Evolutionary conservation across 2,113 vertebrate species (phyloP), one percentile per base, ranked within the genome.

Genomic region (Manacus vitellinus): DNA sequence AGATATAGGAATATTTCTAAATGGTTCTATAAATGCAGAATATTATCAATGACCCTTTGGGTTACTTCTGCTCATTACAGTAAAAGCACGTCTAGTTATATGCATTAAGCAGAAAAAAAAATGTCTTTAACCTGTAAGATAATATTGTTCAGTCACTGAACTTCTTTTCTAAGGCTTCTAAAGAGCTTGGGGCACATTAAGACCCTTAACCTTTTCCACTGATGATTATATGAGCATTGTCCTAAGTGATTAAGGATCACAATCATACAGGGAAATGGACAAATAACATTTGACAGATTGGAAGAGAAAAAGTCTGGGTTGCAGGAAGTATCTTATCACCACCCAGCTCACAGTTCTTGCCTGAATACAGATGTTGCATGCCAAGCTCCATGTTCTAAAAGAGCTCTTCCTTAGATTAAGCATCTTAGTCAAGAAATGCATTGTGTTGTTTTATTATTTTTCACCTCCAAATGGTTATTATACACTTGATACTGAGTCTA

Each of bases 201-300:
- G 73, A 78, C 52, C 89, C 47, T 87, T 95, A 89, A 87, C 80
- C 56, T 92, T 78, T 79, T 47, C 56, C 27, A 74, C 15, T 78
- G 43, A 54, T 56, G 10, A 28, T 85, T 87, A 46, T 77, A 70
- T 52, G 67, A 92, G 82, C 67, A 90, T 83, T 95, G 86, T 91
- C 76, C 80, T 84, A 23, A 62, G 44, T 68, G 91, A 95, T 92
- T 81, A 95, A 56, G 52, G 27, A 28, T 91, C 70, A 91, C 73
- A 89, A 59, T 80, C 39, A 82, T 75, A 56, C 49, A 68, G 70
- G 41, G 56, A 91, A 97, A 65, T 68, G 47, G 17, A 75, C 28
- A 89, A 95, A 95, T 39, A 87, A 14, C 24, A 65, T 92, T 47
- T 89, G 77, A 85, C 35, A 82, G 44, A 68, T 2, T 55, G 47